These are phyloP conservation scores for Condylura cristata DNA, from an alignment of 2,113 vertebrate species.

Conservation along the genomic window DNA sequence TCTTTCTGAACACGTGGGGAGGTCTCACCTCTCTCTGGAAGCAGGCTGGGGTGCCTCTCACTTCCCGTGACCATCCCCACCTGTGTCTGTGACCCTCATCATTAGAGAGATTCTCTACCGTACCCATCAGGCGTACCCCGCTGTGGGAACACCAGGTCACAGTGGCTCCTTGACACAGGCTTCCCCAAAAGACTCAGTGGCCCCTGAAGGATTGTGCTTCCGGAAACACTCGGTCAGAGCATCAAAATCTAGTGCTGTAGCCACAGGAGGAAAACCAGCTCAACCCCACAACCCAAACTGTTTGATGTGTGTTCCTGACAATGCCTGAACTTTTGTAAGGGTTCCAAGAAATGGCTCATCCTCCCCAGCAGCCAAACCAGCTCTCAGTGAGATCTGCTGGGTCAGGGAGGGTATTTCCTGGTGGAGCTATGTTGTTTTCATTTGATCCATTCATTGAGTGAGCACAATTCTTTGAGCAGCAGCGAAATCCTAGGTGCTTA, in stretches of 20 bases:
- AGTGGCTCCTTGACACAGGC: neutral
- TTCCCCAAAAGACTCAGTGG: neutral
- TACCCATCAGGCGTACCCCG: rapidly evolving
- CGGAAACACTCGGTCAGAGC: neutral
- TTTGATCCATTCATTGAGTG: neutral
- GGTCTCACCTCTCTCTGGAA: neutral
- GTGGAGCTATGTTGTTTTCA: neutral
- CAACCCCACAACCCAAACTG: neutral
- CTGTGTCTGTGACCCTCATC: neutral
- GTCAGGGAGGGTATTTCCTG: neutral
- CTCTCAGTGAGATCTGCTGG: neutral
- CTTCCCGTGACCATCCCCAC: neutral
- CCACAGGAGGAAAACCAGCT: neutral
- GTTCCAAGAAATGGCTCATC: conserved; percentile 8
- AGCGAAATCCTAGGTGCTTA: too few relatives aligned
- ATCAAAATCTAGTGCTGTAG: neutral
- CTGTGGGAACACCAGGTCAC: neutral
- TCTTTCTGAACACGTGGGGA: neutral
- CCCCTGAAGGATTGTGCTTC: neutral
- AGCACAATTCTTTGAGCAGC: neutral
- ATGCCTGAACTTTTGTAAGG: neutral
- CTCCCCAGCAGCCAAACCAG: neutral
- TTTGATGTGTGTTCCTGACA: neutral
- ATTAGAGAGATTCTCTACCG: neutral
- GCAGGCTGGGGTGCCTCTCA: neutral